Conservation (phyloP, 2,113 vertebrate species). For the Siphamia tubifer region DNA sequence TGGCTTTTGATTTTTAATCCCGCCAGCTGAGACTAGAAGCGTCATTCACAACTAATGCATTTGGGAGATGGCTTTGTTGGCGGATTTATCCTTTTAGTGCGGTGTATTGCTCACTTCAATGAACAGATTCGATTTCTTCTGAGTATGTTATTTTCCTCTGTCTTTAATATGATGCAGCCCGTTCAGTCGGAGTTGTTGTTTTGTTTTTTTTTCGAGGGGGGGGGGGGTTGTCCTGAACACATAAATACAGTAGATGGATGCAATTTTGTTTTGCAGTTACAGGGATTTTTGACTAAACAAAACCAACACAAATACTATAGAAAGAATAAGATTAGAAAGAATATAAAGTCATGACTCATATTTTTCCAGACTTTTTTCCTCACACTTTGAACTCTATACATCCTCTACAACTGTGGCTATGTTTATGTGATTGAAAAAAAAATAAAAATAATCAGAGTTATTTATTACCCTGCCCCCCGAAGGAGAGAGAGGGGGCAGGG, state of each 20-base stretch:
- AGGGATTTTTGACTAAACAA: too few relatives aligned
- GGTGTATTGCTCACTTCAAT: not conserved
- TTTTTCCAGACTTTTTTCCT: too few relatives aligned
- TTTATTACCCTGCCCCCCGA: too few relatives aligned
- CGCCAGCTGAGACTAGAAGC: conserved; percentile 1
- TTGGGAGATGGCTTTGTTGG: not conserved
- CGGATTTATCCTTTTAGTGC: not conserved
- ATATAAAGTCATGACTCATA: too few relatives aligned
- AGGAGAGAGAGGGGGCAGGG: too few relatives aligned
- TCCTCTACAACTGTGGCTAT: too few relatives aligned
- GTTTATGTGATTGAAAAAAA: too few relatives aligned
- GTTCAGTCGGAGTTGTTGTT: not conserved
- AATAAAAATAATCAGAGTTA: too few relatives aligned
- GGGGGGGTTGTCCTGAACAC: not conserved
- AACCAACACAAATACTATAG: too few relatives aligned
- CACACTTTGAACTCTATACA: too few relatives aligned
- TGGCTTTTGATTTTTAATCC: conserved; percentile 23
- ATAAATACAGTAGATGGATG: not conserved
- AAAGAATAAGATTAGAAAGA: too few relatives aligned
- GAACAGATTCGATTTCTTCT: not conserved
- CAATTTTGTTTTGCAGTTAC: too few relatives aligned
- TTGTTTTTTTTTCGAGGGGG: not conserved
- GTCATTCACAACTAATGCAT: not conserved
- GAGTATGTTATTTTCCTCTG: not conserved
- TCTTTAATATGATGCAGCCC: not conserved